Evolutionary conservation across 2,888 invertebrate species (phyloP).

Genomic region (Conomelus anceps): DNA sequence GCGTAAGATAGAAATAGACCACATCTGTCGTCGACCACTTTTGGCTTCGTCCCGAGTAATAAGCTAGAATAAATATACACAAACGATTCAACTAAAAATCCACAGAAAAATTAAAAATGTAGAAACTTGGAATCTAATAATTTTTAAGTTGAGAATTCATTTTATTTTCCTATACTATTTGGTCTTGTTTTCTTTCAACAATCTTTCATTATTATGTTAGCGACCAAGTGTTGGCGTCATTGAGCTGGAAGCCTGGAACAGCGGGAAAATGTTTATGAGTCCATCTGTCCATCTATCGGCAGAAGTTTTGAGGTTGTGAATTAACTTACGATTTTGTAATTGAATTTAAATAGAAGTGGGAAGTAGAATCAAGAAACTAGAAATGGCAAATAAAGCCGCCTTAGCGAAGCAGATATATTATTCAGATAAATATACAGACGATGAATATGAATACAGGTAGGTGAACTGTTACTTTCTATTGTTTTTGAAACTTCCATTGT

Average conservation of each 20-base stretch:
- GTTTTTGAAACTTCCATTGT: constrained; percentile 9
- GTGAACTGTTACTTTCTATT: constrained; percentile 31
- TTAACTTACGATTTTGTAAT: neutral
- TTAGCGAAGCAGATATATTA: constrained; percentile 71
- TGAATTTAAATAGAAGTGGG: neutral
- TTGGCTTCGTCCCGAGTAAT: no score
- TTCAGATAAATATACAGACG: constrained; percentile 89
- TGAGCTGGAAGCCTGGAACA: neutral
- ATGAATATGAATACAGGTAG: constrained; percentile 87
- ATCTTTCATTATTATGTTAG: no score
- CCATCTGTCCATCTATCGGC: neutral
- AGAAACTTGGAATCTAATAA: no score
- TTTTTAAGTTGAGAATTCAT: no score
- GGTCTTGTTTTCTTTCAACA: no score
- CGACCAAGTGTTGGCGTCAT: neutral
- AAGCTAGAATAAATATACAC: no score
- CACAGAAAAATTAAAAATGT: no score
- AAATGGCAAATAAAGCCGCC: neutral
- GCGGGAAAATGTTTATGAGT: neutral
- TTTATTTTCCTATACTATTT: no score
- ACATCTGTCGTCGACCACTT: no score
- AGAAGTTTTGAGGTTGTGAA: neutral
- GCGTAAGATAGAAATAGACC: no score
- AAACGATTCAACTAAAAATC: no score
- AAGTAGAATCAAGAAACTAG: no score